These are phyloP conservation scores for Eupithecia exiguata DNA, from an alignment of 2,888 invertebrate species.

Conservation along the genomic window DNA sequence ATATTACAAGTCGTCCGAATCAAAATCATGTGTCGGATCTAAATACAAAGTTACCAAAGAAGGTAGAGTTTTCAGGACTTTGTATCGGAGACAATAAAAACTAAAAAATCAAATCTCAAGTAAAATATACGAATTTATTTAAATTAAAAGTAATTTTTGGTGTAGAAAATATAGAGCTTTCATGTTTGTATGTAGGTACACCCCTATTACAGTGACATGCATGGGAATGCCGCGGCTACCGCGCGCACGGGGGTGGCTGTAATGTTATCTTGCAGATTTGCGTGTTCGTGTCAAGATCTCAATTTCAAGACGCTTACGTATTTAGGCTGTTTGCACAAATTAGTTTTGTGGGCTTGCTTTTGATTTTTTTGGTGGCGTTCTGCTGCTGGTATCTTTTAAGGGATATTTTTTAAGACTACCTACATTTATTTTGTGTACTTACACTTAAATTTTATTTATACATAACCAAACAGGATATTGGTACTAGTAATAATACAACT, in stretches of 20 bases:
- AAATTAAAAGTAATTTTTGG: not conserved
- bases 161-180: not conserved
- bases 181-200: slow-evolving; percentile 9
- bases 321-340: slow-evolving; percentile 22
- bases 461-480: not conserved
- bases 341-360: slow-evolving; percentile 1
- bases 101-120: not conserved
- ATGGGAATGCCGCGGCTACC: slow-evolving; percentile 36
- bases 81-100: not conserved
- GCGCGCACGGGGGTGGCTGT: slow-evolving; percentile 49
- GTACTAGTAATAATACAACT: not conserved
- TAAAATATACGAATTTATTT: not conserved
- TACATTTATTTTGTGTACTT: not conserved
- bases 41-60: not conserved
- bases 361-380: not conserved
- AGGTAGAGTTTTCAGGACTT: not conserved
- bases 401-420: not conserved
- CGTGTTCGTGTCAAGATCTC: slow-evolving; percentile 35
- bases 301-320: slow-evolving; percentile 31
- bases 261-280: slow-evolving; percentile 39
- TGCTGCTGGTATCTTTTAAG: too few species aligned
- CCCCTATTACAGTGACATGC: slow-evolving; percentile 29
- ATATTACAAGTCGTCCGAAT: not conserved
- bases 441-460: not conserved
- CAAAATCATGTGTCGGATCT: not conserved